phyloP scores from a whole-genome alignment of 1,140 invertebrate species.

The Drosophila insularis region DNA sequence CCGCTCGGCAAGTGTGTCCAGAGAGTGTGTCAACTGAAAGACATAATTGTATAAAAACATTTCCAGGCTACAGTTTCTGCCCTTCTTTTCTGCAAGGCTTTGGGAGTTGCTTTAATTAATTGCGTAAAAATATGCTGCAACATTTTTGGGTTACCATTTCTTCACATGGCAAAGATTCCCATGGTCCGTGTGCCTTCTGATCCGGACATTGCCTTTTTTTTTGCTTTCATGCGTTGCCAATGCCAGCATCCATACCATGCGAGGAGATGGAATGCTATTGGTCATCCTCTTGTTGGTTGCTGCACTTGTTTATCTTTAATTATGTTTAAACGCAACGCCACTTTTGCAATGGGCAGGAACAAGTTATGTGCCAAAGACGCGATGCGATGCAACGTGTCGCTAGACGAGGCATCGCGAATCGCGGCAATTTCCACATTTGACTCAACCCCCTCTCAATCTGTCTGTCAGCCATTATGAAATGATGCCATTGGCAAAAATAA shows the following conservation, averaged over 20 bases:
- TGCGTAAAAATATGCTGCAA: constrained; percentile 65
- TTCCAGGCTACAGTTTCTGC: not conserved
- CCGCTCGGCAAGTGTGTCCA: no score
- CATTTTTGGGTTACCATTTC: constrained; percentile 45
- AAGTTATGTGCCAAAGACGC: constrained; percentile 55
- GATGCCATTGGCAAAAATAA: constrained; percentile 76
- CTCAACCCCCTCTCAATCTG: not conserved
- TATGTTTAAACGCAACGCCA: constrained; percentile 75
- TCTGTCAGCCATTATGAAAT: constrained; percentile 57
- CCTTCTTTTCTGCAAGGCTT: no score
- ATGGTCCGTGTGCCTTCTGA: constrained; percentile 33
- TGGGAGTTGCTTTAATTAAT: constrained; percentile 48
- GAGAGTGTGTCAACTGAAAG: no score
- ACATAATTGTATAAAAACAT: not conserved
- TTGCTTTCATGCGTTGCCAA: constrained; percentile 54
- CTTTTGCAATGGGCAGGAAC: constrained; percentile 61
- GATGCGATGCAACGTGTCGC: not conserved
- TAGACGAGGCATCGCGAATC: not conserved
- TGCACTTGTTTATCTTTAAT: constrained; percentile 78
- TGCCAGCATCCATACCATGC: constrained; percentile 21
- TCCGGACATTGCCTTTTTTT: constrained; percentile 61
- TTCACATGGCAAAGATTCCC: constrained; percentile 33
- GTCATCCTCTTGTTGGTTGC: constrained; percentile 12
- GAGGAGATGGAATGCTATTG: constrained; percentile 14
- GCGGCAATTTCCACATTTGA: constrained; percentile 11